phyloP scores from a whole-genome alignment of 2,797 vertebrate genomes.

The Botia kubotai region DNA sequence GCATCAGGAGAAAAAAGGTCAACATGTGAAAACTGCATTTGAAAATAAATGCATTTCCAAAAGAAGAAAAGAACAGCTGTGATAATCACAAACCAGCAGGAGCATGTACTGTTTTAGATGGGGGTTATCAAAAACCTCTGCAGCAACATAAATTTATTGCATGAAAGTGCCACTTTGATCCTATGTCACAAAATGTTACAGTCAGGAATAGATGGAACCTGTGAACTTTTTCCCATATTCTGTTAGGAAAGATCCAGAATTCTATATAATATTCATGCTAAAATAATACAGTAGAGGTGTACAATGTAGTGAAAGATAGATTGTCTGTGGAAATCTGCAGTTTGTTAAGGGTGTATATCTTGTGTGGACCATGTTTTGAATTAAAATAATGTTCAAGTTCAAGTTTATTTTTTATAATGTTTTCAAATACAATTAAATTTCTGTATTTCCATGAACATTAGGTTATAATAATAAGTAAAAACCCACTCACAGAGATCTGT shows the following conservation, averaged over 20 bases:
- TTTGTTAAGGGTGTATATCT: no score
- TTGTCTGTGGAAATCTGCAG: no score
- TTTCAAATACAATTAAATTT: no score
- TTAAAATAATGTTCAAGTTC: no score
- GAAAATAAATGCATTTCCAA: constrained; percentile 2
- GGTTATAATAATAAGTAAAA: no score
- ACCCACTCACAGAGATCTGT: no score
- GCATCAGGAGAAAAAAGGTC: not conserved
- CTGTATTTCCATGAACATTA: no score
- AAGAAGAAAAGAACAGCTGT: not conserved
- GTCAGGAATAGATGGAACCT: not conserved
- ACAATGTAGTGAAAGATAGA: not conserved
- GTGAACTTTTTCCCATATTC: not conserved
- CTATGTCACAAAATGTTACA: not conserved
- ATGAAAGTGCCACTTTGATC: not conserved
- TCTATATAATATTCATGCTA: not conserved
- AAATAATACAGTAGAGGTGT: not conserved
- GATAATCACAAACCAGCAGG: not conserved
- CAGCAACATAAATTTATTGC: not conserved
- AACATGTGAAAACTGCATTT: constrained; percentile 1
- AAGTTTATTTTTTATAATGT: no score
- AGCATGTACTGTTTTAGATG: not conserved
- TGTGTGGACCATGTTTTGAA: no score
- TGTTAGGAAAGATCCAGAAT: not conserved
- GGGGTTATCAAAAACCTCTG: not conserved